phyloP scores from a whole-genome alignment of 2,113 vertebrate genomes.

The Oncorhynchus gorbuscha region DNA sequence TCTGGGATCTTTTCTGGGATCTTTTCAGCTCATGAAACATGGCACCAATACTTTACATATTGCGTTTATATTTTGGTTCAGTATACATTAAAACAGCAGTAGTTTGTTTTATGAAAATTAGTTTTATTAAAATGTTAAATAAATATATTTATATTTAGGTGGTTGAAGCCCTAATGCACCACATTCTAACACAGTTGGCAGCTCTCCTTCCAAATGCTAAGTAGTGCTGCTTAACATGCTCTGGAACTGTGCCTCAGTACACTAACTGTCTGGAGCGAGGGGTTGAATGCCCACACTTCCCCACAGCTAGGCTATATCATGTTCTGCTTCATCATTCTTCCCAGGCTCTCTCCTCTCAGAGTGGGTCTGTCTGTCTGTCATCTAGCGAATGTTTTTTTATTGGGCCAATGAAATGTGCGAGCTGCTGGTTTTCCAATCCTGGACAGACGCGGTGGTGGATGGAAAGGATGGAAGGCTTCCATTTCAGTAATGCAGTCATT shows the following conservation, averaged over 20 bases:
- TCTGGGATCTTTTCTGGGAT: too few species aligned
- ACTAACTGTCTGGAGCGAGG: not conserved
- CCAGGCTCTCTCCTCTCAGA: slow-evolving; percentile 5
- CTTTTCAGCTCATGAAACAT: too few species aligned
- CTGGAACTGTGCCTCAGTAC: too few species aligned
- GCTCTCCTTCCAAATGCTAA: too few species aligned
- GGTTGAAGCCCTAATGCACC: too few species aligned
- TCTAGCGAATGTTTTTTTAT: slow-evolving; percentile 6
- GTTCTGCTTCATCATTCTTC: slow-evolving; percentile 29
- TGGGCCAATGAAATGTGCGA: slow-evolving; percentile 14
- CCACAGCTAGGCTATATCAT: slow-evolving; percentile 30
- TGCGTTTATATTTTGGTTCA: too few species aligned
- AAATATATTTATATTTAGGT: too few species aligned
- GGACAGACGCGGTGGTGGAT: not conserved
- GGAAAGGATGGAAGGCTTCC: not conserved
- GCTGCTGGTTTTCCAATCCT: slow-evolving; percentile 11
- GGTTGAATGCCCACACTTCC: slow-evolving; percentile 10
- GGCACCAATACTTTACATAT: too few species aligned
- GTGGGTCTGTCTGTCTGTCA: slow-evolving; percentile 5
- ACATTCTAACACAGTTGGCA: not conserved
- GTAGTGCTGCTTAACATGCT: too few species aligned
- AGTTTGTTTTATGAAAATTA: too few species aligned
- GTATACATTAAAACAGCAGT: not conserved
- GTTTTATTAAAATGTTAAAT: too few species aligned
- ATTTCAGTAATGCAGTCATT: not conserved